Base-by-base conservation (phyloP, 1,140 invertebrate genomes). In the Aphidius ervi region DNA sequence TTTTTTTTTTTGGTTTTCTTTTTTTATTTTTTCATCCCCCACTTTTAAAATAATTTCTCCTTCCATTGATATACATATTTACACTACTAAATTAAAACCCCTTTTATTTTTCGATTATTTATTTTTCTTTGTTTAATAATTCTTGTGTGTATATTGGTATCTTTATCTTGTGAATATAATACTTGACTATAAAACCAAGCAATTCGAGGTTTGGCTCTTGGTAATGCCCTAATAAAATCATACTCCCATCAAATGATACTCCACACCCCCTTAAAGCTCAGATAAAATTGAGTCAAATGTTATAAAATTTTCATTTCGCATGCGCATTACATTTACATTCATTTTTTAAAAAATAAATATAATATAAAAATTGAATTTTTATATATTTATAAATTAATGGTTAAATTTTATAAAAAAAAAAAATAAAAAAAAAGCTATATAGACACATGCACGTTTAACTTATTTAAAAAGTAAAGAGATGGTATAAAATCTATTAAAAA, bases 171-270 rank as follows among this genome's bases (percentile, higher is more conserved):
- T 16, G 16, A 16, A 1, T 16, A 16, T 16, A 16, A 16, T 16
- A 1, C 16, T 16, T 16, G 16, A 16, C 16, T 16, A 16, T 16
- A 31, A 31, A 80, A 75, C 71, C 73, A 71, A 76, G 74, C 76
- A 73, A 77, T 78, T 78, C 76, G 74, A 74, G 76, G 74, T 77
- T 79, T 77, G 73, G 74, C 73, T 74, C 68, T 73, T 70, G 74
- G 76, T 80, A 80, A 80, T 80, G 72, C 75, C 72, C 75, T 77
- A 79, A 80, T 80, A 80, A 80, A 80, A 79, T 80, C 78, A 80
- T 80, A 79, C 76, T 78, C 75, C 75, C 74, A 78, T 77, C 75
- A 77, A 80, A 73, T 69, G 68, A 65, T 62, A 66, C 72, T 75
- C 71, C 73, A 71, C 73, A 74, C 70, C 70, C 75, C 68, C 68